Conservation (phyloP, 2,113 vertebrate genomes). For the Suricata suricatta region DNA sequence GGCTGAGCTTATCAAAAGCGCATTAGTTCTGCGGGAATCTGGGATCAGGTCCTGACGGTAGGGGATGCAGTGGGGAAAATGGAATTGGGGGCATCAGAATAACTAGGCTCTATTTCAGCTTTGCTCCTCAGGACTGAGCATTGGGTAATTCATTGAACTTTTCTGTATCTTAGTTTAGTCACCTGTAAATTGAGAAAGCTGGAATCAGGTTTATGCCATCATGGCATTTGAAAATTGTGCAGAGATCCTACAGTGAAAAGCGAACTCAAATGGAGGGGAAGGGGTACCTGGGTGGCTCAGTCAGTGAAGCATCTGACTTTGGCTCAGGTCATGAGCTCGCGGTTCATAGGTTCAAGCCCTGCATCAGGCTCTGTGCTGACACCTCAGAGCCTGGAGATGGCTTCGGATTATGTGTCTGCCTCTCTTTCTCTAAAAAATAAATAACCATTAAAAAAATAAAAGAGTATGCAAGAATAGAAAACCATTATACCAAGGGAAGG, state of each 20-base stretch:
- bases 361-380: background rate
- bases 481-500: background rate
- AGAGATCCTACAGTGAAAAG: background rate
- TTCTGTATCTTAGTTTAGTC: background rate
- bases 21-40: background rate
- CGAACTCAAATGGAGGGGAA: background rate
- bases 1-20: conserved; percentile 11
- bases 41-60: background rate
- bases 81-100: background rate
- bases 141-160: background rate
- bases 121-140: background rate
- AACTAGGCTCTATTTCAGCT: background rate
- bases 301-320: background rate
- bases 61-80: background rate
- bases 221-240: conserved; percentile 19
- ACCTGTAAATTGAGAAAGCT: conserved; percentile 38
- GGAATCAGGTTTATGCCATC: background rate
- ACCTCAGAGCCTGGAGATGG: background rate
- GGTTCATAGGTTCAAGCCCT: background rate
- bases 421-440: background rate
- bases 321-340: background rate
- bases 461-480: background rate
- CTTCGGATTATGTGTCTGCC: background rate
- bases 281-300: background rate
- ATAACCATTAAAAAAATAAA: background rate